Conservation (phyloP, 2,113 vertebrate species). For the Pyxicephalus adspersus region DNA sequence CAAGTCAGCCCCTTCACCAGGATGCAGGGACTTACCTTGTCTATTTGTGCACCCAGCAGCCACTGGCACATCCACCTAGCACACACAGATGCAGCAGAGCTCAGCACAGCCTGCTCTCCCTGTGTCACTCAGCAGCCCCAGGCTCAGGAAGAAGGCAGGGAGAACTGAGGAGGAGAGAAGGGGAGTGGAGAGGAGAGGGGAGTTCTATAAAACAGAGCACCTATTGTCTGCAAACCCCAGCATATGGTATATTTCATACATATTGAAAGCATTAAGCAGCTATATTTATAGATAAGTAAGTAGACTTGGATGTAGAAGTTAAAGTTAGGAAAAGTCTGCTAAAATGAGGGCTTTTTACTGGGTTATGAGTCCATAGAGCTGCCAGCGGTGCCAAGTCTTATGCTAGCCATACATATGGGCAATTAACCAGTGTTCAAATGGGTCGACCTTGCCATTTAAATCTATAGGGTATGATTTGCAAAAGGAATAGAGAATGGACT, state of each 20-base stretch:
- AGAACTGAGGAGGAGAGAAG: conserved; percentile 46
- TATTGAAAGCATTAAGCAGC: conserved; percentile 51
- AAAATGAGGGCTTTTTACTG: no score
- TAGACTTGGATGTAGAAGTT: conserved; percentile 37
- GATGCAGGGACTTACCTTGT: conserved; percentile 40
- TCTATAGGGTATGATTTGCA: no score
- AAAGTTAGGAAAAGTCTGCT: neutral
- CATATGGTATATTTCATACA: conserved; percentile 58
- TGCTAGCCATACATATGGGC: no score
- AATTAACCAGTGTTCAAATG: no score
- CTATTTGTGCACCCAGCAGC: neutral
- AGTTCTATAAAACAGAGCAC: conserved; percentile 54
- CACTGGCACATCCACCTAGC: conserved; percentile 29
- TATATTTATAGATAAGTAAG: conserved; percentile 31
- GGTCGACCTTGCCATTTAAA: no score
- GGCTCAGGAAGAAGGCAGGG: conserved; percentile 55
- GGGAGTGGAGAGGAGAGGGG: conserved; percentile 49
- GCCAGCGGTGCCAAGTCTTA: no score
- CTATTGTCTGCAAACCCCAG: conserved; percentile 51
- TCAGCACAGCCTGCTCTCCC: neutral
- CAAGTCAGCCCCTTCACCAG: neutral
- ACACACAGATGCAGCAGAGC: conserved; percentile 6
- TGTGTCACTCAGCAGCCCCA: conserved; percentile 44
- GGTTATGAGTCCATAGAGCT: no score
- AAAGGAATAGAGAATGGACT: no score